Evolutionary conservation across 2,113 vertebrate genomes (phyloP).

Genomic region (Seriola dumerili): DNA sequence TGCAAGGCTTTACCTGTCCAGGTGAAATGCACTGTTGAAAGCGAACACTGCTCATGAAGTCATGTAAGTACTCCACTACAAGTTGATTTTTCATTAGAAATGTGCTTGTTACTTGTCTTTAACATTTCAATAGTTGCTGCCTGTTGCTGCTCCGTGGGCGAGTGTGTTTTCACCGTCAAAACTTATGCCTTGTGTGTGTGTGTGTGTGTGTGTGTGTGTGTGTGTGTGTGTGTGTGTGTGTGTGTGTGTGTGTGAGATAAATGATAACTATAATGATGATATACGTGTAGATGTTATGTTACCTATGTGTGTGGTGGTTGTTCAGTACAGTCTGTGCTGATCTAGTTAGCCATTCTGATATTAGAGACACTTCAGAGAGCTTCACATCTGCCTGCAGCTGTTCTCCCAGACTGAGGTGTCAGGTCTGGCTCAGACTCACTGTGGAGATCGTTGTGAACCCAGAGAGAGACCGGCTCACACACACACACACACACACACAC

Average conservation of each 20-base stretch:
- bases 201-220: too few relatives aligned
- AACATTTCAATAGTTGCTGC: neutral
- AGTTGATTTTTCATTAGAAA: neutral
- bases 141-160: neutral
- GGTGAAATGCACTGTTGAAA: conserved; percentile 67
- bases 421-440: conserved; percentile 45
- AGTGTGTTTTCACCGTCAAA: neutral
- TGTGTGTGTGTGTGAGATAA: neutral
- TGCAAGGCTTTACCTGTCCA: conserved; percentile 77
- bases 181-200: too few relatives aligned
- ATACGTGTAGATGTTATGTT: neutral
- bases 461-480: conserved; percentile 1
- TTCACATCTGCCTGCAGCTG: conserved; percentile 69
- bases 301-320: neutral
- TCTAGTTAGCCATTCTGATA: conserved; percentile 32
- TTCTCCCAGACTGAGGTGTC: conserved; percentile 58
- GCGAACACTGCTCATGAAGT: conserved; percentile 45
- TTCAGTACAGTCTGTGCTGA: conserved; percentile 31
- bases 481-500: conserved; percentile 15
- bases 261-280: neutral
- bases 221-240: too few relatives aligned
- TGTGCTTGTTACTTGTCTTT: neutral
- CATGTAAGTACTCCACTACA: conserved; percentile 61
- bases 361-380: conserved; percentile 58
- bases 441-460: conserved; percentile 26